These are phyloP conservation scores for Aurelia sp. DNA, from an alignment of 30 jellyfish, hydroid and myxozoan genomes.

Conservation along the genomic window DNA sequence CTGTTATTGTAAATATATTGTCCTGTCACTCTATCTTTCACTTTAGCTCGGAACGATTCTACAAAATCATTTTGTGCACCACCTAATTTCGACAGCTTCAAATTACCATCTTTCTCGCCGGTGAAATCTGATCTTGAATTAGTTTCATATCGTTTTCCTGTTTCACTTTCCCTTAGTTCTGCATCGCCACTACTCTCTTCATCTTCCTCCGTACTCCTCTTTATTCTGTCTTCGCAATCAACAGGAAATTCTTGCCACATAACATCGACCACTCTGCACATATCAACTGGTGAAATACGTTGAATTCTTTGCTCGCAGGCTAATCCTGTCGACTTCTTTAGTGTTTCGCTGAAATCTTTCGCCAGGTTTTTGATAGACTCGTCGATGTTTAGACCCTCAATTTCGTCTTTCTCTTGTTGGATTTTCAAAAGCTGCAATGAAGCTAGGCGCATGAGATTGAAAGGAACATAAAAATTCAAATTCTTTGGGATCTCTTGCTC, in stretches of 20 bases:
- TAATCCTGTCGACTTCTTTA: constrained; percentile 9
- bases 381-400: constrained; percentile 33
- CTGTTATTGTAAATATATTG: constrained; percentile 44
- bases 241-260: constrained; percentile 65
- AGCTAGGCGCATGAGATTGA: constrained; percentile 50
- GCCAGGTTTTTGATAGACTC: constrained; percentile 48
- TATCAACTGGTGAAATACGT: constrained; percentile 26
- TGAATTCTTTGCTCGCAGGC: constrained; percentile 59
- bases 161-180: background rate
- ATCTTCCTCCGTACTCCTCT: constrained; percentile 11
- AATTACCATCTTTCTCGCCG: constrained; percentile 16
- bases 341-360: constrained; percentile 44
- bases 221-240: constrained; percentile 51
- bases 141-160: background rate
- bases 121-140: constrained; percentile 16
- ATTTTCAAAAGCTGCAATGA: constrained; percentile 56
- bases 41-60: constrained; percentile 36
- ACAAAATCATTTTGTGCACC: constrained; percentile 47
- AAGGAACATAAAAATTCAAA: constrained; percentile 21
- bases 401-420: constrained; percentile 49
- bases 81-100: constrained; percentile 39
- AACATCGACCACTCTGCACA: constrained; percentile 56
- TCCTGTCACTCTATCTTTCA: constrained; percentile 48
- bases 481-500: constrained; percentile 60
- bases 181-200: constrained; percentile 34